Conservation (phyloP, 2,888 invertebrate genomes). For the Agrenia bidenticulata region DNA sequence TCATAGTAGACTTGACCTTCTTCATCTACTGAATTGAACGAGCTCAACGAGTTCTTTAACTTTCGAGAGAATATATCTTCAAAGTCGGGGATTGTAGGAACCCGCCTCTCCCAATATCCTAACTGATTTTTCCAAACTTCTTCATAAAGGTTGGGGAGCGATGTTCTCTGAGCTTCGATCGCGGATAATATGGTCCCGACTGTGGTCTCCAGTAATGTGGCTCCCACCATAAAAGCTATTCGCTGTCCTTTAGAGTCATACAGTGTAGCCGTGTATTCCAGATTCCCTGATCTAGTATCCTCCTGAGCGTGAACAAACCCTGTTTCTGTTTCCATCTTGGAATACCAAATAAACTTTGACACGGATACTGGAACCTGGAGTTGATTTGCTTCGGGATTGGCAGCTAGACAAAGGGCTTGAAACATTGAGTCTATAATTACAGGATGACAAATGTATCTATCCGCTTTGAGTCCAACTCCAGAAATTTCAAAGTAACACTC, state of each 20-base stretch:
- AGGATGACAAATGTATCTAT: slow-evolving; percentile 12
- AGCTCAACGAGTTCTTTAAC: neutral
- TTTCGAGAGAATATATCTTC: neutral
- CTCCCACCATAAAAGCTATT: slow-evolving; percentile 13
- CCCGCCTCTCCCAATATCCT: neutral
- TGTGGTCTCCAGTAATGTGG: slow-evolving; percentile 13
- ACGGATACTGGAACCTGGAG: slow-evolving; percentile 3
- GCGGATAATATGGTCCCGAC: neutral
- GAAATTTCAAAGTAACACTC: slow-evolving; percentile 1
- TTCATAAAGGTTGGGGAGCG: slow-evolving; percentile 19
- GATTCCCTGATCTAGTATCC: neutral
- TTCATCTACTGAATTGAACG: neutral
- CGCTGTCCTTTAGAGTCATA: slow-evolving; percentile 1
- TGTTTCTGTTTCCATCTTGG: neutral
- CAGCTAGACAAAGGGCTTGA: neutral
- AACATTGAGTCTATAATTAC: slow-evolving; percentile 1
- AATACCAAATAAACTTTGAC: slow-evolving; percentile 7
- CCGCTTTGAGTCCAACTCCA: neutral
- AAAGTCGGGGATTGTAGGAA: neutral
- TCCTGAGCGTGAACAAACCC: neutral
- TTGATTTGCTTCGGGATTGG: neutral
- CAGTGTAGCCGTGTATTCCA: neutral
- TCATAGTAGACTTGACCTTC: neutral
- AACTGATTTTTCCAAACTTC: slow-evolving; percentile 12
- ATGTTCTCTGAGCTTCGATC: neutral